Percentiles rank a stretch among this genome's conserved stretches.
These are phyloP conservation scores for Oxygymnocypris stewartii DNA, from an alignment of 2,113 vertebrate genomes.

Conservation along the genomic window DNA sequence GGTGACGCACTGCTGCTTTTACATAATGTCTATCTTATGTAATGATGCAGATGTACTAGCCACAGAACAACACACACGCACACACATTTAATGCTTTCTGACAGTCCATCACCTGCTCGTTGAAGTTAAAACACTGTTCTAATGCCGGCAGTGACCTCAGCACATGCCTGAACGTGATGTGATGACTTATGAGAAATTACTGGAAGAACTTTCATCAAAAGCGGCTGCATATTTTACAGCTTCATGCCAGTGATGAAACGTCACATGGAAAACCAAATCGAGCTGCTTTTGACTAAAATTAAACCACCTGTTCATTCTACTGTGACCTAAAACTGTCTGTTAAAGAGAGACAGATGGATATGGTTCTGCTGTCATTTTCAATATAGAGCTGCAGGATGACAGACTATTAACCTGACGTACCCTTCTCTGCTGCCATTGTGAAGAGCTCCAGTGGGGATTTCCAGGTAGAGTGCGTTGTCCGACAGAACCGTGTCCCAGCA, in stretches of 20 bases:
- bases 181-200: constrained; percentile 4
- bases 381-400: not conserved
- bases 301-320: not conserved
- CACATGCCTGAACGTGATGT: not conserved
- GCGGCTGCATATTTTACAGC: not conserved
- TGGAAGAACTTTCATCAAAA: too few species aligned
- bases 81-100: constrained; percentile 41
- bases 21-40: constrained; percentile 67
- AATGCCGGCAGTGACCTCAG: not conserved
- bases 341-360: not conserved
- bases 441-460: constrained; percentile 87
- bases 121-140: constrained; percentile 23
- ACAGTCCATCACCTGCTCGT: not conserved
- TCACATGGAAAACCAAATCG: not conserved
- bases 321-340: constrained; percentile 14
- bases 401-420: constrained; percentile 68
- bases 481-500: constrained; percentile 90
- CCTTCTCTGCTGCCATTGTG: constrained; percentile 96
- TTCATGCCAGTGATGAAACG: not conserved
- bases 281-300: constrained; percentile 8
- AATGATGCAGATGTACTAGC: constrained; percentile 64
- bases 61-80: constrained; percentile 40
- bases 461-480: constrained; percentile 89
- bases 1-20: constrained; percentile 61
- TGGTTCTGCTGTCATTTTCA: not conserved